These are phyloP conservation scores for Globia sparganii DNA, from an alignment of 2,888 invertebrate species.

Conservation along the genomic window DNA sequence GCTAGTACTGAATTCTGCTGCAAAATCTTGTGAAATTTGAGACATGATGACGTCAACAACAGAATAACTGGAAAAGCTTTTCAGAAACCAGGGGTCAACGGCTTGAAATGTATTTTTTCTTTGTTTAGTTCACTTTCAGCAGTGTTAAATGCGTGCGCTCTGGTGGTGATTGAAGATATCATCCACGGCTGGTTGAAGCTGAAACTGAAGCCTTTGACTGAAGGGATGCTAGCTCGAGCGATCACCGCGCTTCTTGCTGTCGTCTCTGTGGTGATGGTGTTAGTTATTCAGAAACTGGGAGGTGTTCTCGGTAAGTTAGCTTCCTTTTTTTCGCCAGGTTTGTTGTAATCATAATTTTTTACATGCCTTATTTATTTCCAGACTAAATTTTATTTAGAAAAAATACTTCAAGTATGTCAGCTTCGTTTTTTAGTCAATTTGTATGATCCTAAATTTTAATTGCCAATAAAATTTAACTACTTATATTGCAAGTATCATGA, in stretches of 20 bases:
- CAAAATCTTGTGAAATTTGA: too few species aligned
- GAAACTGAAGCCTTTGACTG: conserved; percentile 90
- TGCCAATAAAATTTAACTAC: background rate
- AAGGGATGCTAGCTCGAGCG: conserved; percentile 92
- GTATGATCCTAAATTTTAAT: background rate
- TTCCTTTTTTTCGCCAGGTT: background rate
- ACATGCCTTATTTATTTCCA: background rate
- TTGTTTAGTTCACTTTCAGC: conserved; percentile 95
- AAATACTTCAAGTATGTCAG: background rate
- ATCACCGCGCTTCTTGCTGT: conserved; percentile 92
- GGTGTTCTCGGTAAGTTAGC: conserved; percentile 94
- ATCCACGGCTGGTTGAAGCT: conserved; percentile 93
- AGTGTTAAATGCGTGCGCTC: conserved; percentile 96
- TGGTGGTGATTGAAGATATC: conserved; percentile 96
- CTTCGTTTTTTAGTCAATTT: background rate
- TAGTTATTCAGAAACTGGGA: conserved; percentile 94
- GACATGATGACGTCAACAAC: too few species aligned
- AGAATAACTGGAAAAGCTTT: background rate
- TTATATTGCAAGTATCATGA: background rate
- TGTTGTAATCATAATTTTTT: background rate
- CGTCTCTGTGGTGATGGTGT: conserved; percentile 91
- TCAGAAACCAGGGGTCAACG: background rate
- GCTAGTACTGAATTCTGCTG: background rate
- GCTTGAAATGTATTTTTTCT: conserved; percentile 26
- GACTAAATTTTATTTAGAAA: background rate